Evolutionary conservation across 2,888 invertebrate genomes (phyloP), one percentile per base, ranked within the genome.

Genomic region (Coleophora flavipennella): DNA sequence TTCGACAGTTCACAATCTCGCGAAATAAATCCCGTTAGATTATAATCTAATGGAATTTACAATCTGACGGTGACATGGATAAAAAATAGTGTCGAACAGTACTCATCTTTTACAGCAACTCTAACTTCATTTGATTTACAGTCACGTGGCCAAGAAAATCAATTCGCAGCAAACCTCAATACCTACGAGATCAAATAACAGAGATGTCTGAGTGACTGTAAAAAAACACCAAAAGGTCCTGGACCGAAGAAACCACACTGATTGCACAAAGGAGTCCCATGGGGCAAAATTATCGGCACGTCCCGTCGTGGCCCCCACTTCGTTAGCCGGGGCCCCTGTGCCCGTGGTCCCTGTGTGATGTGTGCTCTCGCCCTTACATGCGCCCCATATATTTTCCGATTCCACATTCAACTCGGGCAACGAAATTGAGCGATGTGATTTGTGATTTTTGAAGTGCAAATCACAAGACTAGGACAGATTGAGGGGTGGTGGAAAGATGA

Each of bases 261-360:
- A 81, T 81, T 81, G 81, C 75, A 77, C 81, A 81, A 81, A 83
- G 80, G 71, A 62, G 67, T 70, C 81, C 71, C 77, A 56, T 46
- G 78, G 67, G 79, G 71, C 60, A 53, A 62, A 73, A 79, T 81
- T 80, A 79, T 76, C 74, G 74, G 69, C 81, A 76, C 79, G 78
- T 79, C 59, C 54, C 48, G 58, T 37, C 55, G 58, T 11, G 29
- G 29, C 29, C 67, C 73, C 75, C 65, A 63, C 68, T 79, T 81
- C 79, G 77, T 81, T 81, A 77, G 72, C 57, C 41, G 36, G 53
- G 62, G 51, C 39, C 53, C 60, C 20, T 20, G 20, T 20, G 3
- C 20, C 20, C 20, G 20, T 20, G 20, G 20, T 6, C 3, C 6
- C 20, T n/a, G n/a, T n/a, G 53, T 55, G 59, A 62, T 58, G 52